Evolutionary conservation across 2,888 invertebrate species (phyloP), one percentile per base, ranked within the genome.

Genomic region (Amiota minor): DNA sequence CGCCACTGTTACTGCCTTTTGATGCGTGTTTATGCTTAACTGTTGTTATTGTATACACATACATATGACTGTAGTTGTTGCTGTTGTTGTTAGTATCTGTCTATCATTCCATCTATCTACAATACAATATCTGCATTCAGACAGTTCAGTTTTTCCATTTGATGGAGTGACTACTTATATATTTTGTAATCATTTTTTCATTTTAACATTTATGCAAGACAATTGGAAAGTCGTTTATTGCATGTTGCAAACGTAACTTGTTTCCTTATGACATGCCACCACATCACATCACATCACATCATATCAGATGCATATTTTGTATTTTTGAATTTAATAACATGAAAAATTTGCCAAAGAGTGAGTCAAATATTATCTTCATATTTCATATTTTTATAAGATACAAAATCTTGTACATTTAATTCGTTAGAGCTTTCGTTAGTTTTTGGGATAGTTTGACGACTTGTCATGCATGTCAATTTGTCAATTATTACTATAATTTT

Each of bases 381-480:
- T 35, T 35, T 35, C 35, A 35, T 35, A 6, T 35, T 3, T 35
- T n/a, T n/a, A n/a, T n/a, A n/a, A n/a, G n/a, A n/a, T n/a, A n/a
- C n/a, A n/a, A n/a, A n/a, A 35, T 35, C 35, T 35, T 35, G 35
- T 35, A 35, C 6, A 35, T 35, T 35, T 6, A 8, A 35, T 6
- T 35, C 35, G 12, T 53, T 53, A n/a, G 53, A n/a, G 53, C 12
- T n/a, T 53, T 53, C 9, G 12, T 14, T 65, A 46, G 35, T 65
- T 65, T 65, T 65, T 67, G 14, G 67, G 20, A 50, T 49, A 70
- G 45, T 18, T 56, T 46, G 70, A 70, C 70, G 61, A 59, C 56
- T 20, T 46, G 70, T 70, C 61, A 70, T 56, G 61, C 70, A 20
- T 70, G 61, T 70, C 70, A 70, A 70, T 70, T 70, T 70, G 70